Evolutionary conservation across 2,888 invertebrate species (phyloP).

Genomic region (Tupiocoris notatus): DNA sequence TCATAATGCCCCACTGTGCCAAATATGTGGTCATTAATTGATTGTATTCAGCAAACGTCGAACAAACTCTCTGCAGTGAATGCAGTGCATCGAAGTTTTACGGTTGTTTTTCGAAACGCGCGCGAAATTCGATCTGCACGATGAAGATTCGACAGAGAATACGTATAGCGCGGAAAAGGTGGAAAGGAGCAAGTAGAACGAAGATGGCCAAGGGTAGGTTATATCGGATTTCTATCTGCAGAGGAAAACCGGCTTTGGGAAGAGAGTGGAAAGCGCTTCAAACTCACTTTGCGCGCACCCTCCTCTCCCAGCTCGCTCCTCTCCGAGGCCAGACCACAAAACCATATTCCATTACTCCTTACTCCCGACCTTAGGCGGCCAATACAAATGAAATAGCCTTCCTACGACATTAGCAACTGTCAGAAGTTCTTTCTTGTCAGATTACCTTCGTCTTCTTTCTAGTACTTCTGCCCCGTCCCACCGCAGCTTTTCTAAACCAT

Average conservation of each 20-base stretch:
- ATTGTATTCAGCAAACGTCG: too few species aligned
- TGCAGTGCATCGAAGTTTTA: too few species aligned
- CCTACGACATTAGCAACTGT: conserved; percentile 43
- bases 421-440: conserved; percentile 43
- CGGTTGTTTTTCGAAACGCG: neutral
- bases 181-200: conserved; percentile 4
- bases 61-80: too few species aligned
- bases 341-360: conserved; percentile 20
- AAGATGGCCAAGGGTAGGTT: conserved; percentile 17
- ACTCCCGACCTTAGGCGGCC: conserved; percentile 27
- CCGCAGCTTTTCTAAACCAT: conserved; percentile 27
- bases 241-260: neutral
- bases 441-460: conserved; percentile 15
- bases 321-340: neutral
- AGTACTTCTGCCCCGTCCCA: neutral
- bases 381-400: conserved; percentile 43
- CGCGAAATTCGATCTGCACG: neutral
- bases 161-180: neutral
- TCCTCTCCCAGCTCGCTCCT: neutral
- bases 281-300: conserved; percentile 15
- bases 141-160: neutral
- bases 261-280: conserved; percentile 3
- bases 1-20: too few species aligned
- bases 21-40: too few species aligned
- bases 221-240: conserved; percentile 27